A percentile compares a stretch with the other conserved stretches of the same genome.
phyloP scores from a whole-genome alignment of 1,140 invertebrate genomes.

The Ceratina calcarata region DNA sequence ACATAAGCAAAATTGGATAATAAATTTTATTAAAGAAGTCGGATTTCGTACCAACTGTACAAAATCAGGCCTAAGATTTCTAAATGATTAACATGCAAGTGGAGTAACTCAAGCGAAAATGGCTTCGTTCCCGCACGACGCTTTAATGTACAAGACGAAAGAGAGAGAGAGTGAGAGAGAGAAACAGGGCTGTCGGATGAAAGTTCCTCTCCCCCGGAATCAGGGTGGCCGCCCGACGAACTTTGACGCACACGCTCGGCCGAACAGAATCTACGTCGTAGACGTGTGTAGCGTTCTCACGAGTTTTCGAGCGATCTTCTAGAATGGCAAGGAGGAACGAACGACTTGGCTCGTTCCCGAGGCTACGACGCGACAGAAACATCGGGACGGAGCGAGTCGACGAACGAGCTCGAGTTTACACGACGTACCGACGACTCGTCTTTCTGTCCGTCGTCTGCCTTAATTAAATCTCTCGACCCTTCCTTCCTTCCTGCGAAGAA shows the following conservation, averaged over 20 bases:
- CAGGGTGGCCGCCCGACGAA: conserved; percentile 52
- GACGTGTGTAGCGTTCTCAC: conserved; percentile 60
- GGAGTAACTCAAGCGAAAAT: conserved; percentile 3
- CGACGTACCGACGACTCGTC: conserved; percentile 63
- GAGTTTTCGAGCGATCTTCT: conserved; percentile 59
- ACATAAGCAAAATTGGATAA: neutral
- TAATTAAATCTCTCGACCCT: conserved; percentile 72
- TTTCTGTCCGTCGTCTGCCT: conserved; percentile 65
- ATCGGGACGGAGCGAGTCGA: conserved; percentile 8
- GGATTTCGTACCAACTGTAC: neutral
- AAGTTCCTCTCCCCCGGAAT: conserved; percentile 48
- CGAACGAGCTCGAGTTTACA: conserved; percentile 61
- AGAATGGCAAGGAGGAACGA: conserved; percentile 49
- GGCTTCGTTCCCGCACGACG: conserved; percentile 12
- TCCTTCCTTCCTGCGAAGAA: conserved; percentile 47
- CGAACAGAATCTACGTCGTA: conserved; percentile 55
- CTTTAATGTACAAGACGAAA: conserved; percentile 37
- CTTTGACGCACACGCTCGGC: conserved; percentile 60
- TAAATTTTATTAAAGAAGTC: neutral
- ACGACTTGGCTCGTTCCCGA: conserved; percentile 53
- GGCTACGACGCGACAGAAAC: conserved; percentile 41
- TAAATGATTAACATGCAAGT: neutral
- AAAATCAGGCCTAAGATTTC: neutral
- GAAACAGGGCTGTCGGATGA: conserved; percentile 40
- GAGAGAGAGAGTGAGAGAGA: conserved; percentile 27